phyloP scores from a whole-genome alignment of 2,888 invertebrate genomes.

The Agriotes lineatus region DNA sequence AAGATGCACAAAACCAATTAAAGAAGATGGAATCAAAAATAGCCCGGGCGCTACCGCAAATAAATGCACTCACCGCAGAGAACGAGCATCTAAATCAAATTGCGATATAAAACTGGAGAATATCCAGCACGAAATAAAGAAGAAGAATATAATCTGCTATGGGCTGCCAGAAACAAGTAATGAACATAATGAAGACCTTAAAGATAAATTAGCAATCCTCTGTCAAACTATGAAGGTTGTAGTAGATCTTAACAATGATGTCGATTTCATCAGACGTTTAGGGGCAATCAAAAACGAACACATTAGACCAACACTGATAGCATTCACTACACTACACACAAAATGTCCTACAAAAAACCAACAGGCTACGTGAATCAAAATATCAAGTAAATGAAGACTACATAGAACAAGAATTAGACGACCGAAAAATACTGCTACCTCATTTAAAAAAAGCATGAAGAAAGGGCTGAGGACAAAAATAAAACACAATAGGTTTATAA shows the following conservation, averaged over 20 bases:
- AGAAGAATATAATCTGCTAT: neutral
- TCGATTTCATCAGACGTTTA: too few relatives aligned
- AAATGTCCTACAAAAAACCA: too few relatives aligned
- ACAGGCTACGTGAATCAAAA: too few relatives aligned
- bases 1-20: neutral
- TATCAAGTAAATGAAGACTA: too few relatives aligned
- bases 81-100: neutral
- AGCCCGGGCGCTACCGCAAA: neutral
- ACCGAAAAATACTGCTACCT: too few relatives aligned
- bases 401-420: too few relatives aligned
- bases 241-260: neutral
- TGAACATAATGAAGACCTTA: neutral
- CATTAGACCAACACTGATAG: too few relatives aligned
- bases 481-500: too few relatives aligned
- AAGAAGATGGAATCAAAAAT: neutral
- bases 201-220: neutral
- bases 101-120: neutral
- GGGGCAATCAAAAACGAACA: too few relatives aligned
- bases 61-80: neutral
- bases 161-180: neutral
- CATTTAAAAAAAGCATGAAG: too few relatives aligned
- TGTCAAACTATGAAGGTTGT: neutral
- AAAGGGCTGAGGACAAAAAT: too few relatives aligned
- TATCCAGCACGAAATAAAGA: neutral
- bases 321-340: too few relatives aligned